Percentiles rank a stretch among this genome's conserved stretches.
Conservation (phyloP, 2,113 vertebrate genomes). For the Hemiprocne comata region DNA sequence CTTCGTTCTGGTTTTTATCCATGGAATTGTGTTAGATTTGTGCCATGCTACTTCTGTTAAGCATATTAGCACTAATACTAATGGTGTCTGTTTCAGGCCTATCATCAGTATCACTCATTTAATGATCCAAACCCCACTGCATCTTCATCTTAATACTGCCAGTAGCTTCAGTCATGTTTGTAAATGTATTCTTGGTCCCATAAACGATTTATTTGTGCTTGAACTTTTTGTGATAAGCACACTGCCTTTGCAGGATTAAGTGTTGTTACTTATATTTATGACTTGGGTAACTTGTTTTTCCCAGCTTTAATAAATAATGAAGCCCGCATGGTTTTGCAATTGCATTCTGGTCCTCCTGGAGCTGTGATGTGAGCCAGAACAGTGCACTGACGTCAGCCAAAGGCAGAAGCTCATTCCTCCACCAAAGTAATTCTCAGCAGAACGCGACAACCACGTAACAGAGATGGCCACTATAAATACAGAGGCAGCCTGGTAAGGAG, state of each 20-base stretch:
- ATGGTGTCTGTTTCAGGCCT: neutral
- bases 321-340: neutral
- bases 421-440: neutral
- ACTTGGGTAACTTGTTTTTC: neutral
- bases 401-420: neutral
- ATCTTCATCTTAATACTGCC: constrained; percentile 14
- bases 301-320: constrained; percentile 60
- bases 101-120: neutral
- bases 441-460: neutral
- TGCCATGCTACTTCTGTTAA: neutral
- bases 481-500: neutral
- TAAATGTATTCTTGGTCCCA: constrained; percentile 45
- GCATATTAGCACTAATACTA: neutral
- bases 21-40: neutral
- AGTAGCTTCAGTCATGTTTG: constrained; percentile 22
- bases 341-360: neutral
- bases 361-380: neutral
- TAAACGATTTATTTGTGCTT: constrained; percentile 47
- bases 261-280: neutral
- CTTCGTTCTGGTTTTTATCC: neutral
- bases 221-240: constrained; percentile 22
- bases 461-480: constrained; percentile 1
- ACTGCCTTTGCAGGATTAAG: constrained; percentile 21
- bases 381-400: neutral
- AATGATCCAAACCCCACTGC: neutral